These are phyloP conservation scores for Graphium colonna DNA, from an alignment of 2,888 invertebrate genomes.

Conservation along the genomic window DNA sequence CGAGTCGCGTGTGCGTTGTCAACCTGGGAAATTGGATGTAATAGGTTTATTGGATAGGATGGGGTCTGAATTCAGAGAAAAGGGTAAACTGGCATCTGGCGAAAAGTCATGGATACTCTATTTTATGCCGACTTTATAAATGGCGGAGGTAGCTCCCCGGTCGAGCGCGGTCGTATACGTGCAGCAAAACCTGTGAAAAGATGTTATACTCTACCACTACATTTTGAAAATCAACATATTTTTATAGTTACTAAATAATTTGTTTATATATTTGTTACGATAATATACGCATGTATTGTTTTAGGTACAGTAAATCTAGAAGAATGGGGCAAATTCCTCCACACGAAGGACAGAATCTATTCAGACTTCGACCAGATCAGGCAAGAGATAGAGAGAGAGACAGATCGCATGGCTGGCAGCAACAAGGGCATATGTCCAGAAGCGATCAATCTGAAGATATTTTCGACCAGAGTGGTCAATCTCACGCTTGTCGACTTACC, in stretches of 20 bases:
- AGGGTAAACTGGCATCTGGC: too few species aligned
- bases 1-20: too few species aligned
- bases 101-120: too few species aligned
- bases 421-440: constrained; percentile 98
- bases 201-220: too few species aligned
- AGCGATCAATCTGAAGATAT: constrained; percentile 98
- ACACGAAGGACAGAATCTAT: constrained; percentile 92
- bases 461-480: constrained; percentile 96
- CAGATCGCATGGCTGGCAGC: constrained; percentile 94
- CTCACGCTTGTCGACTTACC: constrained; percentile 98
- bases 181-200: too few species aligned
- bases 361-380: constrained; percentile 95
- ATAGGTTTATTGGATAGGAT: too few species aligned
- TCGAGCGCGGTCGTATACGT: too few species aligned
- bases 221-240: neutral
- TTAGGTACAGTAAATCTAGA: constrained; percentile 90
- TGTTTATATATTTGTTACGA: neutral
- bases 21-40: too few species aligned
- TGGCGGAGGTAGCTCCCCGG: too few species aligned
- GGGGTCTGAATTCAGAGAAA: too few species aligned
- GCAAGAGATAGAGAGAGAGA: constrained; percentile 95
- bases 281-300: constrained; percentile 26
- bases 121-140: too few species aligned
- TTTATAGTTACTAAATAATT: neutral
- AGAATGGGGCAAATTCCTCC: constrained; percentile 98